phyloP scores from a whole-genome alignment of 2,113 vertebrate species.

The Chaenogobius annularis region DNA sequence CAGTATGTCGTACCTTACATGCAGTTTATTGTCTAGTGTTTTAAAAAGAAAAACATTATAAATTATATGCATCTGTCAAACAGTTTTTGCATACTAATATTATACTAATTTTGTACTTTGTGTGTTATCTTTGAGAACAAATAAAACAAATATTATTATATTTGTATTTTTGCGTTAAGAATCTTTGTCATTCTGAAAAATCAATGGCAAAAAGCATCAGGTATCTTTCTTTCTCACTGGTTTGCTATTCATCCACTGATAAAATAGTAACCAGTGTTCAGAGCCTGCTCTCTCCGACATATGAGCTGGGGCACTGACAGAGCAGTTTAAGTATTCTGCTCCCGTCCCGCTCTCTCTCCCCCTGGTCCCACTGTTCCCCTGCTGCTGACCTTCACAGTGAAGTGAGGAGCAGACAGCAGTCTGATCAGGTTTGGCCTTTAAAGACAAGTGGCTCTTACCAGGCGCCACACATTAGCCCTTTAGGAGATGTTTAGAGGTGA shows the following conservation, averaged over 20 bases:
- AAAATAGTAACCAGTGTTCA: background rate
- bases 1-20: background rate
- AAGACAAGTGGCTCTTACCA: constrained; percentile 60
- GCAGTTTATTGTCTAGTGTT: background rate
- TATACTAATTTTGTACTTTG: background rate
- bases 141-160: background rate
- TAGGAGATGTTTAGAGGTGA: constrained; percentile 30
- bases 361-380: constrained; percentile 29
- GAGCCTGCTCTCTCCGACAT: constrained; percentile 11
- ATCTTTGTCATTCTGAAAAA: background rate
- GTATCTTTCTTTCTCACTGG: background rate
- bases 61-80: background rate
- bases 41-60: background rate
- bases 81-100: background rate
- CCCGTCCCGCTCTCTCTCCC: constrained; percentile 42
- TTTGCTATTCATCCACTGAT: constrained; percentile 19
- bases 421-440: constrained; percentile 67
- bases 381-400: constrained; percentile 64
- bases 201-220: background rate
- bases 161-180: background rate
- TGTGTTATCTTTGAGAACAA: background rate
- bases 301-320: constrained; percentile 31
- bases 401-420: constrained; percentile 55
- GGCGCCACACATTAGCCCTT: constrained; percentile 40
- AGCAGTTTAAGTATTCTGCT: constrained; percentile 57